Evolutionary conservation across 2,888 invertebrate genomes (phyloP).

Genomic region (Elysia crispata): DNA sequence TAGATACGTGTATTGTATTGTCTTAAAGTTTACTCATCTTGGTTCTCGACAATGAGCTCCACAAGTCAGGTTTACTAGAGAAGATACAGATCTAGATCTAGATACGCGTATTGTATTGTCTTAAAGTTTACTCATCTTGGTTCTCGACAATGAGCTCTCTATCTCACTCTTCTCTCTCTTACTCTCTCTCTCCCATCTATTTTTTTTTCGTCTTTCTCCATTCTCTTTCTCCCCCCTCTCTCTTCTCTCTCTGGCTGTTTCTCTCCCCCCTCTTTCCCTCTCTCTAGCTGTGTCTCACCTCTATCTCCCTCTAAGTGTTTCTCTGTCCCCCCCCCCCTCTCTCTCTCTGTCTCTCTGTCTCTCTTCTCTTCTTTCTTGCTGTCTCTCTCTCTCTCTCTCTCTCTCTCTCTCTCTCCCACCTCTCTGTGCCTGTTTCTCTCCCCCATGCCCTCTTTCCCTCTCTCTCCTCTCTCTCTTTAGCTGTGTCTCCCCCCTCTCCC

Average conservation of each 20-base stretch:
- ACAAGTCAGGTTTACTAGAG: too few species aligned
- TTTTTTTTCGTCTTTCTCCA: not conserved
- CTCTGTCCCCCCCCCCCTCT: conserved; percentile 4
- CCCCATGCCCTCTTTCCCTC: conserved; percentile 11
- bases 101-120: too few species aligned
- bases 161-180: not conserved
- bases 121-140: too few species aligned
- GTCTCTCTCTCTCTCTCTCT: not conserved
- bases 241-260: too few species aligned
- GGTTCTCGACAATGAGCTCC: too few species aligned
- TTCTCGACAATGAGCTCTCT: too few species aligned
- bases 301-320: not conserved
- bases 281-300: too few species aligned
- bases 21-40: too few species aligned
- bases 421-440: not conserved
- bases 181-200: not conserved
- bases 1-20: too few species aligned
- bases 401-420: too few species aligned
- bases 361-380: not conserved
- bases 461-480: conserved; percentile 13
- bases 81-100: too few species aligned
- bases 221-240: not conserved
- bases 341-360: conserved; percentile 24
- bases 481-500: not conserved
- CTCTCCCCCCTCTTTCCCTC: conserved; percentile 6